Conservation (phyloP, 2,888 invertebrate genomes). For the Artemia sp. region DNA sequence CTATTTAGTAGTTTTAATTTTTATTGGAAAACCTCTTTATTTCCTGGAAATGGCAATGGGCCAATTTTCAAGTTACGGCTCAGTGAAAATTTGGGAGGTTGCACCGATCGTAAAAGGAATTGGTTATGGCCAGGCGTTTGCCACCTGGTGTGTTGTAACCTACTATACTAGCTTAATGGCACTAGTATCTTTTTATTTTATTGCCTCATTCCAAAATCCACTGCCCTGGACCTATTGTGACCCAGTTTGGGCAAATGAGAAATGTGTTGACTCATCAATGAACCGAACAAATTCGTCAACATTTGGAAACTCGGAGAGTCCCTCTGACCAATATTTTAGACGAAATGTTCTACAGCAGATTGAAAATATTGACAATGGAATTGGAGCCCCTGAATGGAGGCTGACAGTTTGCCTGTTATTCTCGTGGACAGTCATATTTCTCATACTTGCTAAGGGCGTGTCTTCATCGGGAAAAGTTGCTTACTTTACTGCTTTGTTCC, state of each 20-base stretch:
- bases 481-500: slow-evolving; percentile 49
- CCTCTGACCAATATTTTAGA: slow-evolving; percentile 35
- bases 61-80: slow-evolving; percentile 62
- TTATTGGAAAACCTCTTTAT: slow-evolving; percentile 61
- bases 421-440: slow-evolving; percentile 50
- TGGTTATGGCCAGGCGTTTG: slow-evolving; percentile 36
- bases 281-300: slow-evolving; percentile 34
- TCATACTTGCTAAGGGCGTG: slow-evolving; percentile 44
- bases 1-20: slow-evolving; percentile 43
- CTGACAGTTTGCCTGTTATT: slow-evolving; percentile 46
- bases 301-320: slow-evolving; percentile 24
- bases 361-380: slow-evolving; percentile 37
- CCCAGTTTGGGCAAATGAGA: no score
- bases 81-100: slow-evolving; percentile 50
- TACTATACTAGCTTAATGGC: no score
- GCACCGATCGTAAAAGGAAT: slow-evolving; percentile 54
- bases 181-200: no score
- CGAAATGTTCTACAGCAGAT: slow-evolving; percentile 31
- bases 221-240: no score
- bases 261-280: no score
- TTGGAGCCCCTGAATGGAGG: slow-evolving; percentile 48
- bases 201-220: no score
- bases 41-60: slow-evolving; percentile 65
- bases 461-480: slow-evolving; percentile 33
- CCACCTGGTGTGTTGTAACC: slow-evolving; percentile 32